Base-by-base conservation (phyloP, 2,797 vertebrate genomes). In the Spea hammondii region DNA sequence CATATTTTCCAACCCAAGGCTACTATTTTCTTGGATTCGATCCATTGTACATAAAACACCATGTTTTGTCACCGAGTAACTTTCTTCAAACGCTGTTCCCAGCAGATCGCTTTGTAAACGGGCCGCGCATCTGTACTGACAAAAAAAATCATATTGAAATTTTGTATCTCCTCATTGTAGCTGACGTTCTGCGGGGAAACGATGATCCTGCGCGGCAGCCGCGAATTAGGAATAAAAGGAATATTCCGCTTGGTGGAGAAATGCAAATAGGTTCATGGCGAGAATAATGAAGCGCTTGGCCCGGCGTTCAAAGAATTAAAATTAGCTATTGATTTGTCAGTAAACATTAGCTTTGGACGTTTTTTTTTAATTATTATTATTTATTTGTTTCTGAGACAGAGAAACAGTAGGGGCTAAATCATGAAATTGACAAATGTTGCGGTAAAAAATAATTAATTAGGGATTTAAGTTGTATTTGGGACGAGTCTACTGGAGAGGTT, bases 51-150 rank as follows among this genome's bases (percentile, higher is more conserved):
- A 71, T 55, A 75, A 49, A 60, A 76, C 79, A 76, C 44, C 68
- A 72, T 65, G 68, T 76, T 80, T 72, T 80, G 62, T 76, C 79
- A 80, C 79, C 45, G 59, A 80, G 75, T 72, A 80, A 76, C 68
- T 80, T 76, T 71, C 64, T 72, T 67, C 8, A 59, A 67, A 72
- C 50, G 68, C 47, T 11, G 7, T 68, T 76, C 73, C 67, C 68
- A 49, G 46, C 73, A 80, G 73, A 80, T 83, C 62, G 4, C 70
- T 9, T 44, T 32, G 5, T 45, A 72, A 46, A 51, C 17, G 50
- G 48, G 54, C 62, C 8, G 78, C 5, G 67, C 48, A 5, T 57
- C 55, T 65, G n/a, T 8, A 14, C 57, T 44, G 55, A 75, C 66
- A 70, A 55, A 65, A 72, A 67, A 13, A 71, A 66, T 68, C n/a